Evolutionary conservation across 2,888 invertebrate species (phyloP), one percentile per base, ranked within the genome.

Genomic region (Hirtodrosophila confusa): DNA sequence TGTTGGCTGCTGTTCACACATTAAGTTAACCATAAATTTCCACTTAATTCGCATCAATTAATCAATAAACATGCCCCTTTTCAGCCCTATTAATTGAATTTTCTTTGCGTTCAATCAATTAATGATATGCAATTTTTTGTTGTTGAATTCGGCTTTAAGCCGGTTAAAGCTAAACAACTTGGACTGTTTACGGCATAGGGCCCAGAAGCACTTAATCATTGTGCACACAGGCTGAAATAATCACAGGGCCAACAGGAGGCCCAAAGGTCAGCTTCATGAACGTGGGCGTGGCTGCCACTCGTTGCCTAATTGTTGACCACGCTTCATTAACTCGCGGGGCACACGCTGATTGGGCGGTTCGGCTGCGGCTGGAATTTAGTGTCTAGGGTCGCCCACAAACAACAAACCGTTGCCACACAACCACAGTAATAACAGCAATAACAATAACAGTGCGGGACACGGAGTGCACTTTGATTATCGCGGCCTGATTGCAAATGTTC

Each of bases 221-320:
- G n/a, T 31, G 9, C 9, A 17, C 12, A 35, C 24, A 39, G 6
- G 6, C 11, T 11, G 35, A 29, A 47, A 9, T 55, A 9, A 47
- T 10, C 47, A 37, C 11, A 47, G 8, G 27, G 24, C 1, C 11
- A 60, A 35, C 23, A 31, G 7, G 33, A 23, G 35, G 23, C 8
- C n/a, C 11, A 5, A 33, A 27, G 58, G 40, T 56, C 49, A 23
- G 7, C 35, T 47, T 43, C 6, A 23, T 23, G 24, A 47, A 69
- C 50, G 39, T 48, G 51, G 51, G 11, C 5, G 17, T 17, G 27
- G 27, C 27, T 5, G 12, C 37, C n/a, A 44, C 17, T 31, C 49
- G 39, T 49, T 62, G 54, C 44, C 62, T 80, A 77, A 80, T 78
- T 78, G 78, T 40, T 56, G 67, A 49, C 56, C 44, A 45, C 58